Conservation (phyloP, 2,888 invertebrate genomes). For the Tuta absoluta region DNA sequence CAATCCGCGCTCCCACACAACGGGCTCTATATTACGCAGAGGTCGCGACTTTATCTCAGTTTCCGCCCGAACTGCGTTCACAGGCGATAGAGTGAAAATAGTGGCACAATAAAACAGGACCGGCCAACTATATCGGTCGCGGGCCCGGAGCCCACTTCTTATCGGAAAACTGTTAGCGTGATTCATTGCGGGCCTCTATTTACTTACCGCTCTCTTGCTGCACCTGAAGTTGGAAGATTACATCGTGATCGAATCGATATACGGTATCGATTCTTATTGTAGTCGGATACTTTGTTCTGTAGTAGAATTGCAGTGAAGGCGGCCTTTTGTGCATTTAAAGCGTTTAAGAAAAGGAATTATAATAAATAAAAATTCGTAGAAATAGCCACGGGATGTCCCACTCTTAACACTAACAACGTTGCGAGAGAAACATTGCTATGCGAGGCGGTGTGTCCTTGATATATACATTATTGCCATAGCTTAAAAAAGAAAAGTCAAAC, state of each 20-base stretch:
- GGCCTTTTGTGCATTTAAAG: not conserved
- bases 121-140: constrained; percentile 61
- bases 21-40: constrained; percentile 66
- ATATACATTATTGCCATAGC: no score
- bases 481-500: no score
- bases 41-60: constrained; percentile 76
- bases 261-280: constrained; percentile 19
- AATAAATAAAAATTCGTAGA: no score
- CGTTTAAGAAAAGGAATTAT: not conserved
- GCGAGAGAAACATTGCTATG: no score
- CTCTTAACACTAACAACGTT: no score
- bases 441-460: no score
- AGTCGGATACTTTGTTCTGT: constrained; percentile 14
- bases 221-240: constrained; percentile 41
- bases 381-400: no score
- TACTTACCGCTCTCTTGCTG: constrained; percentile 55
- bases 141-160: constrained; percentile 59
- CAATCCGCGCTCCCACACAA: constrained; percentile 40
- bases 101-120: constrained; percentile 75
- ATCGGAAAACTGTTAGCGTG: constrained; percentile 76
- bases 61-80: constrained; percentile 73
- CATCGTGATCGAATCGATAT: constrained; percentile 29
- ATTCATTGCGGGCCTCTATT: constrained; percentile 68
- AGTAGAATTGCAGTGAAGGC: not conserved
- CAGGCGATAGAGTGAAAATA: constrained; percentile 75